phyloP scores from a whole-genome alignment of 2,113 vertebrate species.

The Amblyopsis rosae region DNA sequence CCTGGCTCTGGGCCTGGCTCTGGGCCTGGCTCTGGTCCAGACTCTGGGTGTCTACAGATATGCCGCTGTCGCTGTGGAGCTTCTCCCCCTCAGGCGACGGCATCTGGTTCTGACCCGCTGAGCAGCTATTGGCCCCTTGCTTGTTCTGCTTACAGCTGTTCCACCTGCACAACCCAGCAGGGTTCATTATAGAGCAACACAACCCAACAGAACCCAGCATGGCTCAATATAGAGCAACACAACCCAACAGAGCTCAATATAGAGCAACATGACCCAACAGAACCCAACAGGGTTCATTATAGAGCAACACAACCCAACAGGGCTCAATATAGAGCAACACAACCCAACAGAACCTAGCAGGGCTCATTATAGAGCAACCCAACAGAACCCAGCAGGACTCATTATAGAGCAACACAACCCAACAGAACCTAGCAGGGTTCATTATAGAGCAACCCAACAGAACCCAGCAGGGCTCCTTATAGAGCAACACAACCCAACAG shows the following conservation, averaged over 20 bases:
- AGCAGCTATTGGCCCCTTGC: constrained; percentile 89
- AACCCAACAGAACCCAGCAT: no score
- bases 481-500: no score
- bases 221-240: no score
- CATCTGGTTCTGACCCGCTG: constrained; percentile 89
- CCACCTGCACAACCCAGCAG: constrained; percentile 78
- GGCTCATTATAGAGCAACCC: no score
- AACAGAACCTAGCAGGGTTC: no score
- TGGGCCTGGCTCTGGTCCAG: constrained; percentile 83
- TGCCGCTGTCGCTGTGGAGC: constrained; percentile 96
- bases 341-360: no score
- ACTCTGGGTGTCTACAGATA: constrained; percentile 96
- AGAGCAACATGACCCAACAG: no score
- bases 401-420: neutral
- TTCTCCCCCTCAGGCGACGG: constrained; percentile 94
- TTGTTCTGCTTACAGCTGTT: constrained; percentile 98
- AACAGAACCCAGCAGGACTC: neutral
- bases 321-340: no score
- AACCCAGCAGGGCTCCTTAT: no score
- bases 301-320: neutral
- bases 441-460: no score
- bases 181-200: neutral
- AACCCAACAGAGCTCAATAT: no score
- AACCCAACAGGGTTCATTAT: neutral
- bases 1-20: constrained; percentile 81